A percentile compares a stretch with the other conserved stretches of the same genome.
Conservation (phyloP, 2,113 vertebrate genomes). For the Columba janthina region DNA sequence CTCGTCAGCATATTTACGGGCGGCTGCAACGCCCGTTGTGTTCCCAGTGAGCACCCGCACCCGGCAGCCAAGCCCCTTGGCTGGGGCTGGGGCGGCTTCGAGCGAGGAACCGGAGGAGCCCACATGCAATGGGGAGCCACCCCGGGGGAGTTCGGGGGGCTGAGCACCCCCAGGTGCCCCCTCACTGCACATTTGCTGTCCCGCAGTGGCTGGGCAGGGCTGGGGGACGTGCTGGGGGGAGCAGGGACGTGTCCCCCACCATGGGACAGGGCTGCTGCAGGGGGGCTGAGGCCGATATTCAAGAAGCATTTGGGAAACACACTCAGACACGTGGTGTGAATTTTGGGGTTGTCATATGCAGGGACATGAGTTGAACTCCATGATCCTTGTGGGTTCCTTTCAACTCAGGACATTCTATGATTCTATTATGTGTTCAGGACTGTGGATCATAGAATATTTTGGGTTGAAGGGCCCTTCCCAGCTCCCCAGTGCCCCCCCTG, state of each 20-base stretch:
- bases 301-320: no score
- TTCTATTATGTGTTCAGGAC: no score
- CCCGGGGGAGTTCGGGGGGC: not conserved
- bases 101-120: not conserved
- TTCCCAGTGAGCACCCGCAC: rapidly evolving
- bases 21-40: rapidly evolving
- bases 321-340: no score
- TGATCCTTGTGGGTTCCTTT: no score
- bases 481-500: no score
- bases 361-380: no score
- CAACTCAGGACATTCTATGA: no score
- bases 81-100: not conserved
- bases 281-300: no score
- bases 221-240: not conserved
- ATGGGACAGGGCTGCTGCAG: not conserved
- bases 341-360: no score
- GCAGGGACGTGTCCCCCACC: not conserved
- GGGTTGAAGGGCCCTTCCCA: no score
- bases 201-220: not conserved
- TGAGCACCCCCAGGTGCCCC: not conserved
- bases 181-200: not conserved
- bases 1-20: not conserved
- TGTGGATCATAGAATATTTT: no score
- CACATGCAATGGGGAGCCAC: not conserved
- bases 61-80: rapidly evolving